Evolutionary conservation across 2,797 vertebrate species (phyloP).

Genomic region (Alca torda): DNA sequence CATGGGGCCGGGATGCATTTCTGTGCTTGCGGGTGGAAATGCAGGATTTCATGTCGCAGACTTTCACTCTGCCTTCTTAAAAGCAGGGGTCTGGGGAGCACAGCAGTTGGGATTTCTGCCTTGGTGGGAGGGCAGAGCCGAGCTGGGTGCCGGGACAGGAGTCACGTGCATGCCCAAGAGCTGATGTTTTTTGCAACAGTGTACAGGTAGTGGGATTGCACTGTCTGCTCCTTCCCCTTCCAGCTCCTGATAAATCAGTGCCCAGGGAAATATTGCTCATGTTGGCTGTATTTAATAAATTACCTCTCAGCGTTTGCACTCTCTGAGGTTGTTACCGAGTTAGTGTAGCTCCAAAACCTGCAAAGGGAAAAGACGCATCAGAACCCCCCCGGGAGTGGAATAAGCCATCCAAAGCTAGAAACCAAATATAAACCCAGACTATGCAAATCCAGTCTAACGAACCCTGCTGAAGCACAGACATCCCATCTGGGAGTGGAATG

Average conservation of each 20-base stretch:
- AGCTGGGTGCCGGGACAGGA: neutral
- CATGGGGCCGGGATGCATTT: neutral
- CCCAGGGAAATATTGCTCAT: conserved; percentile 28
- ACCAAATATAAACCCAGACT: conserved; percentile 59
- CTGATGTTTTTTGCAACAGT: neutral
- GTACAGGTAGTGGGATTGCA: neutral
- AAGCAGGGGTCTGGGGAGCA: neutral
- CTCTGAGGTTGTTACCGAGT: neutral
- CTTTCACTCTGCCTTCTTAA: neutral
- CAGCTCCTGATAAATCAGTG: neutral
- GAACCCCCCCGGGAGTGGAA: neutral
- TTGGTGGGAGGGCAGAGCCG: neutral
- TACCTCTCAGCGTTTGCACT: neutral
- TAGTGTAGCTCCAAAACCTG: conserved; percentile 15
- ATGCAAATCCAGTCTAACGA: conserved; percentile 51
- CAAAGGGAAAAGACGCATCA: neutral
- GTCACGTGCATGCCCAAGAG: neutral
- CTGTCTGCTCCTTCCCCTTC: conserved; percentile 6
- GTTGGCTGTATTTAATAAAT: conserved; percentile 31
- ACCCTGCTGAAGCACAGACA: conserved; percentile 37
- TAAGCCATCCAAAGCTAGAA: conserved; percentile 34
- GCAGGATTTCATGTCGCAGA: neutral
- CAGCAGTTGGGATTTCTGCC: neutral
- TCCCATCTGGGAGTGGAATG: conserved; percentile 62
- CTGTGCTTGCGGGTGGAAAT: fast-evolving